Evolutionary conservation across 2,113 vertebrate genomes (phyloP).

Genomic region (Bubo blakistoni): DNA sequence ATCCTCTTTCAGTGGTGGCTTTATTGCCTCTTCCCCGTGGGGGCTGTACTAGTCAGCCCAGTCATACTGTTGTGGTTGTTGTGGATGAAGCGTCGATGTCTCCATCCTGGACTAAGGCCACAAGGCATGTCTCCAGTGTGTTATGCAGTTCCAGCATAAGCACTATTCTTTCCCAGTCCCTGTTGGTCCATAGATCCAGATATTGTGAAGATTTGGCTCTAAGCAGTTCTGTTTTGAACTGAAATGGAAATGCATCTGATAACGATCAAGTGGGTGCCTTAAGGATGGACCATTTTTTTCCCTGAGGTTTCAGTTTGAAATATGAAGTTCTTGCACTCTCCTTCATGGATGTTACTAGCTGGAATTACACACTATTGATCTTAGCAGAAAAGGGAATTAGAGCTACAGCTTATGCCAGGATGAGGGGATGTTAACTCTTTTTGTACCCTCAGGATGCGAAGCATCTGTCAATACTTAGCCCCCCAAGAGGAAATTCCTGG

Average conservation of each 20-base stretch:
- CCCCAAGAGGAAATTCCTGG: background rate
- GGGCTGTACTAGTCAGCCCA: background rate
- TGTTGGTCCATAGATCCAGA: background rate
- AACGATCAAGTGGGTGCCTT: background rate
- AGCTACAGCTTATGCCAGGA: background rate
- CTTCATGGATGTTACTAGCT: background rate
- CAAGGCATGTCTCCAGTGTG: background rate
- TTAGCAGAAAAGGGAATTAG: background rate
- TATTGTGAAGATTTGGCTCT: background rate
- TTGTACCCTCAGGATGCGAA: background rate
- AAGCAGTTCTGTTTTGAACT: background rate
- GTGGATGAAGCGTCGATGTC: background rate
- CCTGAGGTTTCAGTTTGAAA: background rate
- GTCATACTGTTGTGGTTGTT: background rate
- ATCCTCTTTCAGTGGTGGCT: background rate
- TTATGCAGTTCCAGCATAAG: background rate
- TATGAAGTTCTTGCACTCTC: background rate
- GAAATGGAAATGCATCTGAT: background rate
- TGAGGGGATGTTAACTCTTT: background rate
- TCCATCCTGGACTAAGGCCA: background rate
- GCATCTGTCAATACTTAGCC: background rate
- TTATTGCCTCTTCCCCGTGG: background rate
- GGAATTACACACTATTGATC: background rate
- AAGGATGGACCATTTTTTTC: background rate
- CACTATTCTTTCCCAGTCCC: background rate